phyloP scores from a whole-genome alignment of 2,888 invertebrate species.

The Cephalotes varians region DNA sequence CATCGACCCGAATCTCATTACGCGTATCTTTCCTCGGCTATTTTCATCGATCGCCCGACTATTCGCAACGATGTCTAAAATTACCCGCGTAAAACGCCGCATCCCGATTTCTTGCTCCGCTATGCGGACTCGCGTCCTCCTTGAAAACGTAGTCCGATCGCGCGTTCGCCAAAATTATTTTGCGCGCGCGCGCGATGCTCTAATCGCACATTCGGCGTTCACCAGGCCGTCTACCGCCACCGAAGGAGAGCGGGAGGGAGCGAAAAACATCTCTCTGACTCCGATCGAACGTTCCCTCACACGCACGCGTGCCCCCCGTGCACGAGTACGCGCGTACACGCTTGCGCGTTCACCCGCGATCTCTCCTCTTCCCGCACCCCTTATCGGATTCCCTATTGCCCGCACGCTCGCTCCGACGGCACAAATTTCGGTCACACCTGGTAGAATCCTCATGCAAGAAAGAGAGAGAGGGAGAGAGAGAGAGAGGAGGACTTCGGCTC shows the following conservation, averaged over 20 bases:
- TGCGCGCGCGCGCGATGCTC: background rate
- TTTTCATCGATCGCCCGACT: constrained; percentile 15
- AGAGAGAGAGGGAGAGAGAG: background rate
- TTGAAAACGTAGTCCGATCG: background rate
- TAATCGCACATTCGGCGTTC: constrained; percentile 17
- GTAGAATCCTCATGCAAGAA: constrained; percentile 64
- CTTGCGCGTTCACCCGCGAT: constrained; percentile 35
- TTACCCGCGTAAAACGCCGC: background rate
- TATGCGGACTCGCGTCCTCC: constrained; percentile 3
- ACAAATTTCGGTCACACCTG: constrained; percentile 73
- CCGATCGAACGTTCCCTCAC: constrained; percentile 38
- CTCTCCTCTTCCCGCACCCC: constrained; percentile 19
- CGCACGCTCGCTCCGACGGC: constrained; percentile 40
- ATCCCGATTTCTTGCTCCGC: background rate
- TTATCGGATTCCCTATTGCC: constrained; percentile 55
- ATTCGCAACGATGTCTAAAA: constrained; percentile 15
- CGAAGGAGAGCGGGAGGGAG: background rate
- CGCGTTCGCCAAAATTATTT: constrained; percentile 7
- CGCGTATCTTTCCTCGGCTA: background rate
- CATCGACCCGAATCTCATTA: constrained; percentile 22
- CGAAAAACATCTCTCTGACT: constrained; percentile 26
- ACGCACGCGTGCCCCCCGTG: background rate
- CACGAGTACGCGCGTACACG: constrained; percentile 7
- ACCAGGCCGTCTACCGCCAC: constrained; percentile 24
- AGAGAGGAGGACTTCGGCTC: background rate